A percentile compares a stretch with the other conserved stretches of the same genome.
These are phyloP conservation scores for Morpho deidamia DNA, from an alignment of 2,888 invertebrate species.

Conservation along the genomic window DNA sequence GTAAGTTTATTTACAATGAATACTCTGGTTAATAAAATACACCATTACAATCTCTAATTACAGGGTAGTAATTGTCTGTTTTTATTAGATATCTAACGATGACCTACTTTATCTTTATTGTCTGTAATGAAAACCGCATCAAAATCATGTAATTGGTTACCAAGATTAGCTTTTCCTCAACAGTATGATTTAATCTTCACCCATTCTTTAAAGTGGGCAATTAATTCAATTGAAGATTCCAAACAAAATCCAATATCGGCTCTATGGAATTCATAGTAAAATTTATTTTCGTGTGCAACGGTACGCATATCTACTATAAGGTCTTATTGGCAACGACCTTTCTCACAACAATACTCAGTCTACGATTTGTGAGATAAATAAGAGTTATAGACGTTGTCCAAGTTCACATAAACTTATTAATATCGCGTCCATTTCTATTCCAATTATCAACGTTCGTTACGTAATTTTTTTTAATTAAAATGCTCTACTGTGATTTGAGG, in stretches of 20 bases:
- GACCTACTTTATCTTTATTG: constrained; percentile 21
- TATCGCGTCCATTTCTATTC: constrained; percentile 33
- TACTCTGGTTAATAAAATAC: constrained; percentile 2
- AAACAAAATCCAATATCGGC: neutral
- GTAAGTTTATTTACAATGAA: neutral
- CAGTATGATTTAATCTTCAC: constrained; percentile 21
- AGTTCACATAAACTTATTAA: constrained; percentile 23
- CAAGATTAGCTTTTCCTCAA: constrained; percentile 20
- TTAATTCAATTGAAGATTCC: constrained; percentile 18
- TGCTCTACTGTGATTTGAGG: constrained; percentile 35
- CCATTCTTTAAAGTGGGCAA: constrained; percentile 21
- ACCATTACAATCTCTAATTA: constrained; percentile 11
- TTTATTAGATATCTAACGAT: constrained; percentile 1
- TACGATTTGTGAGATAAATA: constrained; percentile 10
- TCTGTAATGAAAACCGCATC: constrained; percentile 22
- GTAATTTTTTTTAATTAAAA: constrained; percentile 33
- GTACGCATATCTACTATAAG: neutral
- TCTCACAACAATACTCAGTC: constrained; percentile 10
- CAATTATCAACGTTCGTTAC: constrained; percentile 38
- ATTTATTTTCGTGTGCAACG: neutral
- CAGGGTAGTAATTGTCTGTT: constrained; percentile 6
- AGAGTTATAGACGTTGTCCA: constrained; percentile 6
- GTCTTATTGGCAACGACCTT: constrained; percentile 5
- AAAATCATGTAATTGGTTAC: constrained; percentile 23
- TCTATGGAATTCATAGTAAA: constrained; percentile 8